Evolutionary conservation across 2,797 vertebrate genomes (phyloP).

Genomic region (Fundulus diaphanus): DNA sequence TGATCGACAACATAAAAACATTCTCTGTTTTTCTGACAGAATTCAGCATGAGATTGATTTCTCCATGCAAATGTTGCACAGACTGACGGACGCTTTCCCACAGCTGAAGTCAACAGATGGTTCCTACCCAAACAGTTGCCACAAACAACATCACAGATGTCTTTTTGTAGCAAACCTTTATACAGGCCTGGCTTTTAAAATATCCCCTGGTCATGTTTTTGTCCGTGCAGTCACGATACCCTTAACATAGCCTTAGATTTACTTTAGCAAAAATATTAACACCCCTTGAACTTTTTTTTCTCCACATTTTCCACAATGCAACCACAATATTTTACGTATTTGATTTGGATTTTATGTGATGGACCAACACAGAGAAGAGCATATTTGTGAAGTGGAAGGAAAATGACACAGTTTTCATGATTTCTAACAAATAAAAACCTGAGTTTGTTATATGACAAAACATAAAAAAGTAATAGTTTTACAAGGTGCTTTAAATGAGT

Average conservation of each 20-base stretch:
- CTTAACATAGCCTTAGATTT: neutral
- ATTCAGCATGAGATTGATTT: neutral
- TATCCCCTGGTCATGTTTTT: neutral
- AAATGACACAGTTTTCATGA: neutral
- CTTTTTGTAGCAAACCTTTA: constrained; percentile 1
- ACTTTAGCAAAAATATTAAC: neutral
- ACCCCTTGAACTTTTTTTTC: neutral
- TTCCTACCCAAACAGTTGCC: neutral
- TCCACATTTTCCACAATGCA: neutral
- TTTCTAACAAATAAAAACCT: neutral
- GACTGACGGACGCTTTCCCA: neutral
- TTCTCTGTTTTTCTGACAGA: neutral
- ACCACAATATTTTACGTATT: neutral
- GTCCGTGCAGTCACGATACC: neutral
- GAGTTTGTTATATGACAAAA: neutral
- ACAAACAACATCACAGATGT: neutral
- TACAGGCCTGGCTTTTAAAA: neutral
- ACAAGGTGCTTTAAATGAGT: neutral
- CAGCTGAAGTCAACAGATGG: constrained; percentile 1
- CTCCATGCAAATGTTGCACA: neutral
- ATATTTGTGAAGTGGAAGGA: neutral
- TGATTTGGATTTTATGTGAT: neutral
- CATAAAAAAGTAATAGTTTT: neutral
- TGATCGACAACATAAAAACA: too few relatives aligned
- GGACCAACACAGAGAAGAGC: neutral